These are phyloP conservation scores for Argyrosomus regius DNA, from an alignment of 2,797 vertebrate species.

Conservation along the genomic window DNA sequence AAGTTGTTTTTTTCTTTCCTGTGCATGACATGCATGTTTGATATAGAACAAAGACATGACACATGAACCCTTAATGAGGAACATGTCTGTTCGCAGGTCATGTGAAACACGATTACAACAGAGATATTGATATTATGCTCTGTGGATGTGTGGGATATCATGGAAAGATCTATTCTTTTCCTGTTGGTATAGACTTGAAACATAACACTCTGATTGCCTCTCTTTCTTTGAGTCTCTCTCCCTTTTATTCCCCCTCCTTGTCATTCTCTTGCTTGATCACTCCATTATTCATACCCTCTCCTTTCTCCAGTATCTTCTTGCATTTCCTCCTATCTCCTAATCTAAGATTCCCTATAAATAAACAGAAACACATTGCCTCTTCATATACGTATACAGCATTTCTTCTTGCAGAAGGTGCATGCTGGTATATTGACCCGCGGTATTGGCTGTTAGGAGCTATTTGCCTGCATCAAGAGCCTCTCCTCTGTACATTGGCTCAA, in stretches of 20 bases:
- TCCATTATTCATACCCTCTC: slow-evolving; percentile 55
- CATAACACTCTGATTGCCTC: slow-evolving; percentile 22
- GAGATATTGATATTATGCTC: slow-evolving; percentile 43
- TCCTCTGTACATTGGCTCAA: background rate
- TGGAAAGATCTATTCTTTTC: slow-evolving; percentile 37
- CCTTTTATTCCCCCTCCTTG: slow-evolving; percentile 6
- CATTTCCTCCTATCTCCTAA: slow-evolving; percentile 34
- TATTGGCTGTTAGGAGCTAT: slow-evolving; percentile 18
- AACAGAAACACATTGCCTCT: slow-evolving; percentile 29
- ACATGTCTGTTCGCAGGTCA: slow-evolving; percentile 37
- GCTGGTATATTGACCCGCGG: slow-evolving; percentile 37
- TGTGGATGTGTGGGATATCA: slow-evolving; percentile 37
- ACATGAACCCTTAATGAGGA: slow-evolving; percentile 37
- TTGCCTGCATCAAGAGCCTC: background rate
- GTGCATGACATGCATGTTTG: slow-evolving; percentile 3
- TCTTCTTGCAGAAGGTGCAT: slow-evolving; percentile 18
- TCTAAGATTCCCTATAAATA: slow-evolving; percentile 51
- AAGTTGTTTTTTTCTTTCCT: background rate
- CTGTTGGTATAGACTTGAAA: slow-evolving; percentile 56
- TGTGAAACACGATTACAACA: slow-evolving; percentile 54
- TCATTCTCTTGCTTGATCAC: slow-evolving; percentile 40
- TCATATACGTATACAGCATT: background rate
- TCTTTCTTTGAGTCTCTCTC: background rate
- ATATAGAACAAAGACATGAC: slow-evolving; percentile 11
- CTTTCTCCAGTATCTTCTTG: slow-evolving; percentile 28